Evolutionary conservation across 92 coral and sea anemone species (phyloP), one percentile per base, ranked within the genome.

Genomic region (Phenganax marumi): DNA sequence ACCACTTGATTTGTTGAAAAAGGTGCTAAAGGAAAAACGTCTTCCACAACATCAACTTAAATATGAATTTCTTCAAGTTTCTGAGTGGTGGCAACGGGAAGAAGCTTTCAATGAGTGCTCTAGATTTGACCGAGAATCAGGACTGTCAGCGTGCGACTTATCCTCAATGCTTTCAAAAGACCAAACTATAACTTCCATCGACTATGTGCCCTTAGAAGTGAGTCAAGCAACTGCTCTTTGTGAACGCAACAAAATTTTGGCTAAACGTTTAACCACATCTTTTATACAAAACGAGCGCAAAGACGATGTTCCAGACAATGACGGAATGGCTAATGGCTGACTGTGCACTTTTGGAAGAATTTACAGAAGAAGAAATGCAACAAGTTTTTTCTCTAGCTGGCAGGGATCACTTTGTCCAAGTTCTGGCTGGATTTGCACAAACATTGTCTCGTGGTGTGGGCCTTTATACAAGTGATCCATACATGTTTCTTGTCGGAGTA

Each of bases 201-300:
- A 19, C 16, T 53, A 22, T 17, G 26, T 76, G 6, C 81, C 17
- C 11, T 47, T 76, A 26, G 18, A 43, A 3, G 81, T 76, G 21
- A 76, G 81, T 55, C 81, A 76, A 60, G 49, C 81, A 12, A 52
- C 76, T 43, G 76, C 76, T 6, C 56, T 70, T 14, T 50, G 7
- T 12, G 12, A 18, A 7, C 10, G 6, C 1, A 53, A 70, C 17
- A 10, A 26, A 8, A 10, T 12, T 13, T 16, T 22, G 13, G 73
- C 24, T 3, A 46, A 68, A 25, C 47, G 25, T n/a, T 12, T 8
- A 24, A n/a, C 3, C 68, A 17, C 46, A 13, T 3, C 12, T 10
- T 10, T 50, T 19, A 62, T 14, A 62, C 3, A 14, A 14, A 23
- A 46, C 10, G 81, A 52, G 11, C 68, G 19, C 3, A 10, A 62